Evolutionary conservation across 2,888 invertebrate genomes (phyloP), one percentile per base, ranked within the genome.

Genomic region (Dromius quadrimaculatus): DNA sequence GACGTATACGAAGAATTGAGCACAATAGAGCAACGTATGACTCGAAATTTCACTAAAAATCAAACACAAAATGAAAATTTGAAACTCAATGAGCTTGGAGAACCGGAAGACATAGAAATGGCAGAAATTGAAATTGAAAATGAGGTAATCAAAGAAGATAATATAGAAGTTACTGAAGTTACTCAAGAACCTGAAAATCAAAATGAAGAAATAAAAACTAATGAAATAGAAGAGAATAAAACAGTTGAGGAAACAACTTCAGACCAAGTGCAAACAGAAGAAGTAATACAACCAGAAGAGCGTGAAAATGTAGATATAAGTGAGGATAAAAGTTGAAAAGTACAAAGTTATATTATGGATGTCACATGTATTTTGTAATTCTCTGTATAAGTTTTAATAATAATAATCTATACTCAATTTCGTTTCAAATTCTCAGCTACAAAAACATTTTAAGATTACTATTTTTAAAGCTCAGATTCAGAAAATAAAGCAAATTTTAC

Each of bases 1-100:
- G 87, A 88, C 75, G 84, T 91, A 0, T 86, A 88, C 76, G 87
- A 87, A 3, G 90, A 91, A 77, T 79, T 92, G 13, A 84, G 84
- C 72, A 85, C 87, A 72, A 88, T 91, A 80, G 90, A 90, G 76
- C 82, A 82, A 72, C 83, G 86, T 74, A 85, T 81, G 78, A 82
- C 79, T 71, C 76, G 78, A 43, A 81, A 81, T 65, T 82, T 82
- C 74, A 81, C 19, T 2, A 59, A 59, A 2, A 19, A 19, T 2
- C 59, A 59, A 36, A 47, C 20, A 47, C n/a, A 6, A 17, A 47
- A 36, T 36, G 36, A 36, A 3, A 9, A 1, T n/a, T 9, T 36
- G 17, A 19, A 45, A n/a, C 8, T 36, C 2, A 36, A 3, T 8
- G 36, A 36, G 8, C 3, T 36, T 6, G 28, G 20, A 15, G 64